Evolutionary conservation across 1,140 invertebrate genomes (phyloP), one percentile per base, ranked within the genome.

Genomic region (Formica exsecta): DNA sequence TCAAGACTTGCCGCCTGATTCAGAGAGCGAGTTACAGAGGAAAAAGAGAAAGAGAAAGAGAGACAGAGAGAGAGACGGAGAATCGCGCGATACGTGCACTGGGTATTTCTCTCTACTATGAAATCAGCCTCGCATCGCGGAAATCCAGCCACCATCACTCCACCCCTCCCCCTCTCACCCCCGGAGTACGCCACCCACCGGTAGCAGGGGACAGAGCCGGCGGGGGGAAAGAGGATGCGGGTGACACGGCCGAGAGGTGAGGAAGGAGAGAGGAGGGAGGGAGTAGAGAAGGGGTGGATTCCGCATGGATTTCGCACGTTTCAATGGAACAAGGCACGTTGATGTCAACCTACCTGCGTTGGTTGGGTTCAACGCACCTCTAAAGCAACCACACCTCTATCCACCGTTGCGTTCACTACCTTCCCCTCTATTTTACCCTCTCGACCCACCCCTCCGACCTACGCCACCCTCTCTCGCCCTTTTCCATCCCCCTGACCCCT

Each of bases 341-440:
- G 91, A 93, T 93, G 93, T 93, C 93, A 93, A 93, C 90, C 91
- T 92, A 93, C 93, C 92, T 93, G 92, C 89, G 89, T 91, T 65
- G 92, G 85, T 92, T 65, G 92, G 91, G 92, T 93, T 93, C 92
- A 93, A 93, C 92, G 93, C 91, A 93, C 92, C 91, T 93, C 92
- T 91, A 93, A 93, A 93, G 91, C 91, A 93, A 93, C 91, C 92
- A 92, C 91, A 93, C 92, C 91, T 92, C 90, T 87, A 89, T 86
- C 91, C 80, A 86, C 89, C 90, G 89, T 89, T 86, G 68, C 89
- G 89, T 92, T 90, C 90, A 88, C 89, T 77, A 87, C 89, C 89
- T 87, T 83, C 90, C 88, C 90, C 89, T 84, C 90, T 87, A 79
- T 90, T 85, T 90, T 87, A 88, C 87, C 88, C 87, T 86, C 86